Evolutionary conservation across 2,113 vertebrate genomes (phyloP), one percentile per base, ranked within the genome.

Genomic region (Caranx ignobilis): DNA sequence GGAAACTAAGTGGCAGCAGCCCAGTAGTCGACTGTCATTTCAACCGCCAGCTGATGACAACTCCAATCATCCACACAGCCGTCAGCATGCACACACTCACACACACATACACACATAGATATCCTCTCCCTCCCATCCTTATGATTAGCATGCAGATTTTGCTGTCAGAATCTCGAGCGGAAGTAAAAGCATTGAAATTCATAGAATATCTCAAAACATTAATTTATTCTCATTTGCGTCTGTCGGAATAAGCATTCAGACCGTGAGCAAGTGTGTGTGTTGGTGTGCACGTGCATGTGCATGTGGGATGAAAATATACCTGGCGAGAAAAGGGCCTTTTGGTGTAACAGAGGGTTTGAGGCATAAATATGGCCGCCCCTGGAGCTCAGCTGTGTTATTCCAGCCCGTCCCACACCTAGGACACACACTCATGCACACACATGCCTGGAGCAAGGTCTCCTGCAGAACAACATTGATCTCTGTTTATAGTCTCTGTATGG

Each of bases 341-440:
- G 64, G 74, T 81, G 55, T 77, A 73, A 79, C 69, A 52, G 72
- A 64, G 75, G 88, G 82, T 76, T 90, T 77, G 67, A 61, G 78
- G 83, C 69, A 77, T 85, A 88, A 93, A 91, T 88, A 88, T 80
- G 82, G 83, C 84, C 67, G 76, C 88, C 85, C 80, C 86, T 76
- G 84, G 88, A 89, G 89, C 90, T 90, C 88, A 87, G 90, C 88
- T 89, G 90, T 94, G 88, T 92, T 92, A 87, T 93, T 92, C 65
- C 77, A 89, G 89, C 78, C 78, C 70, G 70, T 81, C 84, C 72
- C 83, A 88, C 84, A 92, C 87, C 90, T 86, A 82, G 66, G 71
- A 86, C 76, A 62, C 82, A 81, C 78, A 52, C 86, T 62, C 60
- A 72, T 54, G 43, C 62, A 86, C 85, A 78, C 89, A 70, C 82